Base-by-base conservation (phyloP, 2,797 vertebrate species). In the Enteromius afrohamiltoni region DNA sequence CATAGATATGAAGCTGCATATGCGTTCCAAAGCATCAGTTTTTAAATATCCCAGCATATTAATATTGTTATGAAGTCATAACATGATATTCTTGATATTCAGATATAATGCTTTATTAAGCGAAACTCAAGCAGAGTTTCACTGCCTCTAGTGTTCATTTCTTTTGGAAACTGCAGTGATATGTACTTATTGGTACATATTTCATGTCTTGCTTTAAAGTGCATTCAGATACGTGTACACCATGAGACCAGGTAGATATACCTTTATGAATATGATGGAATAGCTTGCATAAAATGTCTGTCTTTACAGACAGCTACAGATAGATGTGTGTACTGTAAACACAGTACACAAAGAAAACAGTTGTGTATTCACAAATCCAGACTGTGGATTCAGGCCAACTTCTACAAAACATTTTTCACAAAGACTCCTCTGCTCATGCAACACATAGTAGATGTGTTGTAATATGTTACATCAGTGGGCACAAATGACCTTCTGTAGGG, bases 381-480 rank as follows among this genome's bases (percentile, higher is more conserved):
- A 23, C 11, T 19, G 26, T 70, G 68, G 6, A 70, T 70, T 70
- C 42, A 47, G 14, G 68, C 42, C 6, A 6, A 70, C 13, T 70
- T 70, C 68, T 42, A 70, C 68, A 64, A 26, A 45, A 47, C 6
- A n/a, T 68, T 19, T 40, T 40, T 13, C 34, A 34, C 68, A 37
- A 64, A 31, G 47, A 53, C 71, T 75, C 71, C 71, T 75, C 49
- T 55, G 49, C 19, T 49, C 9, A 55, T 34, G 47, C 71, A 42
- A 42, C 42, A 75, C 49, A 75, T 75, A 74, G 26, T 74, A 53
- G 71, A 75, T 75, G 73, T 76, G 37, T 62, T 62, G 37, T 62
- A 40, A 29, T 45, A 58, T 62, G 8, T 62, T 60, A 77, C 16
- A 10, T 14, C 55, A 77, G 55, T 62, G 55, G 75, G 75, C 37